Conservation (phyloP, 2,888 invertebrate species). For the Drosophila prolongata region DNA sequence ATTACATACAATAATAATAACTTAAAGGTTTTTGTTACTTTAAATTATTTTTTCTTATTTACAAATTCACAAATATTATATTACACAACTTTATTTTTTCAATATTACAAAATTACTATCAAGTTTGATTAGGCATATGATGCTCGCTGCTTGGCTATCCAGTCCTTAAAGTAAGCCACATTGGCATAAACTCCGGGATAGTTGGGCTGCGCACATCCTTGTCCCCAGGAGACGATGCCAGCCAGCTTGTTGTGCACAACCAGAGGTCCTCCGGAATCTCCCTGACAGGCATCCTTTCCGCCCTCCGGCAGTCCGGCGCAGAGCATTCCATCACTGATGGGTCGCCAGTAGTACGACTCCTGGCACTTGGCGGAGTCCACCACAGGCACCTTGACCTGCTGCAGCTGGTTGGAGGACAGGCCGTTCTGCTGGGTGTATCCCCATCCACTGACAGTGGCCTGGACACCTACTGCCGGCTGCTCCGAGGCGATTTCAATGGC, state of each 20-base stretch:
- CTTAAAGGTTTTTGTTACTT: too few species aligned
- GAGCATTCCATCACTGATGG: slow-evolving; percentile 67
- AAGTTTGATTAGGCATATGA: not conserved
- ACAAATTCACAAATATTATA: not conserved
- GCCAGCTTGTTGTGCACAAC: slow-evolving; percentile 45
- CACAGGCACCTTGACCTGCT: slow-evolving; percentile 65
- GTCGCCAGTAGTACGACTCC: slow-evolving; percentile 60
- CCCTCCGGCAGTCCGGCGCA: slow-evolving; percentile 66
- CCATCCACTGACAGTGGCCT: slow-evolving; percentile 74
- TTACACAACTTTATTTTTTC: not conserved
- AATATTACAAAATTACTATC: not conserved
- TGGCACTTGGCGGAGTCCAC: slow-evolving; percentile 57
- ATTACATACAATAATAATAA: too few species aligned
- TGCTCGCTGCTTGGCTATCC: slow-evolving; percentile 55
- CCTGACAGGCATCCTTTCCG: slow-evolving; percentile 75
- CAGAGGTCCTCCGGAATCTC: slow-evolving; percentile 73
- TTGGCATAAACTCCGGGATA: slow-evolving; percentile 73
- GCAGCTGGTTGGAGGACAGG: slow-evolving; percentile 47
- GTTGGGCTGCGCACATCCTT: slow-evolving; percentile 65
- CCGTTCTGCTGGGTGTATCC: slow-evolving; percentile 67
- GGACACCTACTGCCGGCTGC: slow-evolving; percentile 51
- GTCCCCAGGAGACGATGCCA: slow-evolving; percentile 78
- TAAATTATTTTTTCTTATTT: not conserved
- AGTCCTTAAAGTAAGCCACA: slow-evolving; percentile 52
- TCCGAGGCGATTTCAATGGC: slow-evolving; percentile 52